Conservation (phyloP, 1,140 invertebrate genomes). For the Bombus confusus region DNA sequence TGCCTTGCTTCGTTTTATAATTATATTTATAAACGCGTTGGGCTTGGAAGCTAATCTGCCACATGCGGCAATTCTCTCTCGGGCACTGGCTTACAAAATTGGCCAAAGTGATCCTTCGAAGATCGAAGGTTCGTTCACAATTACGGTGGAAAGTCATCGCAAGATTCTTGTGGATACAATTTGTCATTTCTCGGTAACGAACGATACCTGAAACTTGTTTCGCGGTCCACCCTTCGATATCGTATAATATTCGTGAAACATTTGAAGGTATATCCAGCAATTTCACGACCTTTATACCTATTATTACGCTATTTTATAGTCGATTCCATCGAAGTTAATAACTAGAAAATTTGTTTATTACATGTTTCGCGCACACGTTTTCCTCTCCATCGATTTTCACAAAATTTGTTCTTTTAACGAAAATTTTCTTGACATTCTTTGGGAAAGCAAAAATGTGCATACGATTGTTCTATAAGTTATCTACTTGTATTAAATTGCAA, state of each 20-base stretch:
- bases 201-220: background rate
- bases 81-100: background rate
- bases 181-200: background rate
- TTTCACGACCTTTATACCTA: background rate
- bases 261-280: background rate
- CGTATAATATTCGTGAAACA: background rate
- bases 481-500: background rate
- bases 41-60: background rate
- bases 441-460: no score
- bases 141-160: background rate
- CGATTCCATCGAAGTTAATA: background rate
- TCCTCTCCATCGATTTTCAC: no score
- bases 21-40: conserved; percentile 14
- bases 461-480: background rate
- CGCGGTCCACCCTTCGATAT: background rate
- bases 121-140: background rate
- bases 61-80: no score
- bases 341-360: background rate
- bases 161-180: background rate
- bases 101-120: background rate
- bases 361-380: background rate
- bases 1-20: background rate
- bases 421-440: background rate
- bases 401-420: no score
- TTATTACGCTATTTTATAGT: background rate